Evolutionary conservation across 2,888 invertebrate genomes (phyloP).

Genomic region (Lobophora halterata): DNA sequence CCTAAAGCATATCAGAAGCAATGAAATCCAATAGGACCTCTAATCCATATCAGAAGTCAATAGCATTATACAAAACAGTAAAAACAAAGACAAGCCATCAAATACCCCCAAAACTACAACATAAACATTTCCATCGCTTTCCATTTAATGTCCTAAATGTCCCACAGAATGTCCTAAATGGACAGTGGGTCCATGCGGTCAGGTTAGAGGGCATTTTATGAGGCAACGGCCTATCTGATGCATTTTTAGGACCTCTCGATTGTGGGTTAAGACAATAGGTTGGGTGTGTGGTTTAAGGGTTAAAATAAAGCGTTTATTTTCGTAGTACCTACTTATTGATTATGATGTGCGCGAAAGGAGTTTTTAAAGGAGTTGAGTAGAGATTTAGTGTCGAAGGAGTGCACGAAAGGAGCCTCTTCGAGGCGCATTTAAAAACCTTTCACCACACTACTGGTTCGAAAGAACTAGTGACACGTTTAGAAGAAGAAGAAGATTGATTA

Average conservation of each 20-base stretch:
- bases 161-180: conserved; percentile 8
- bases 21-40: conserved; percentile 1
- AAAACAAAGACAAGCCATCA: conserved; percentile 8
- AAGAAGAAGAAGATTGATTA: too few relatives aligned
- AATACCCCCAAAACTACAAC: conserved; percentile 23
- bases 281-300: conserved; percentile 34
- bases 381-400: too few relatives aligned
- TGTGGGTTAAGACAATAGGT: conserved; percentile 73
- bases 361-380: too few relatives aligned
- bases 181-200: conserved; percentile 10
- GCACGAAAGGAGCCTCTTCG: too few relatives aligned
- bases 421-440: too few relatives aligned
- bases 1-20: too few relatives aligned
- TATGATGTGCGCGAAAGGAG: too few relatives aligned
- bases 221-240: conserved; percentile 53
- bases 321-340: too few relatives aligned
- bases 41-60: conserved; percentile 11
- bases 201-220: conserved; percentile 63
- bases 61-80: conserved; percentile 19
- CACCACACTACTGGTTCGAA: too few relatives aligned
- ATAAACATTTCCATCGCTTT: conserved; percentile 29
- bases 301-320: conserved; percentile 18
- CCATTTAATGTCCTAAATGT: conserved; percentile 23
- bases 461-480: too few relatives aligned
- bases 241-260: conserved; percentile 70